phyloP scores from a whole-genome alignment of 2,888 invertebrate genomes.

The Nephrotoma appendiculata region DNA sequence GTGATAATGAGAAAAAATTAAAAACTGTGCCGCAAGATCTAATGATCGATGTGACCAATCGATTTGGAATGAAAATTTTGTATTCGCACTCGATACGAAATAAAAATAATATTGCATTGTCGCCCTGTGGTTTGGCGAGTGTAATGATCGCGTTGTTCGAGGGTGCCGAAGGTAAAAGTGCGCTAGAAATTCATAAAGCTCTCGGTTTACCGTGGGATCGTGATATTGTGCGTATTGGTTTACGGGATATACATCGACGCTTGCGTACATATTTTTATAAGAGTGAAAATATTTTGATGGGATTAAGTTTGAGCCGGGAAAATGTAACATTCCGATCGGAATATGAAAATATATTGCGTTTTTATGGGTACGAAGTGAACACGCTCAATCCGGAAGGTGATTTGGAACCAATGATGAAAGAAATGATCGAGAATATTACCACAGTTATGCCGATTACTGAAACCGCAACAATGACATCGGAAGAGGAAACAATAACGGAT shows the following conservation, averaged over 20 bases:
- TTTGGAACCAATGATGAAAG: slow-evolving; percentile 5
- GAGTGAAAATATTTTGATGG: slow-evolving; percentile 68
- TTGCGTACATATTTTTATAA: slow-evolving; percentile 65
- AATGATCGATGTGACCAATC: slow-evolving; percentile 69
- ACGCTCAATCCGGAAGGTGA: background rate
- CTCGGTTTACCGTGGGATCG: slow-evolving; percentile 57
- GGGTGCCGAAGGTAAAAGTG: slow-evolving; percentile 58
- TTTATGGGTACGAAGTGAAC: slow-evolving; percentile 58
- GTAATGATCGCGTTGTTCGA: slow-evolving; percentile 67
- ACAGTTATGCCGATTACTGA: slow-evolving; percentile 20
- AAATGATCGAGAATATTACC: slow-evolving; percentile 16
- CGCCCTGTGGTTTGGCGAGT: slow-evolving; percentile 68
- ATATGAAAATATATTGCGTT: slow-evolving; percentile 56
- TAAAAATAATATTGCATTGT: slow-evolving; percentile 69
- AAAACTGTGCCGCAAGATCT: slow-evolving; percentile 45
- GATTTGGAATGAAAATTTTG: slow-evolving; percentile 52
- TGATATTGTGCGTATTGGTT: slow-evolving; percentile 58
- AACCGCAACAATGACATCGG: slow-evolving; percentile 13
- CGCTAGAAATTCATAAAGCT: slow-evolving; percentile 53
- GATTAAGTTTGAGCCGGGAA: slow-evolving; percentile 62
- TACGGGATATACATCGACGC: slow-evolving; percentile 68
- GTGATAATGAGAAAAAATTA: slow-evolving; percentile 7
- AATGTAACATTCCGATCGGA: slow-evolving; percentile 60
- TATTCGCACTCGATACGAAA: slow-evolving; percentile 56
- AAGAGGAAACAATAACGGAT: slow-evolving; percentile 7